Evolutionary conservation across 2,113 vertebrate genomes (phyloP).

Genomic region (Apeltes quadracus): DNA sequence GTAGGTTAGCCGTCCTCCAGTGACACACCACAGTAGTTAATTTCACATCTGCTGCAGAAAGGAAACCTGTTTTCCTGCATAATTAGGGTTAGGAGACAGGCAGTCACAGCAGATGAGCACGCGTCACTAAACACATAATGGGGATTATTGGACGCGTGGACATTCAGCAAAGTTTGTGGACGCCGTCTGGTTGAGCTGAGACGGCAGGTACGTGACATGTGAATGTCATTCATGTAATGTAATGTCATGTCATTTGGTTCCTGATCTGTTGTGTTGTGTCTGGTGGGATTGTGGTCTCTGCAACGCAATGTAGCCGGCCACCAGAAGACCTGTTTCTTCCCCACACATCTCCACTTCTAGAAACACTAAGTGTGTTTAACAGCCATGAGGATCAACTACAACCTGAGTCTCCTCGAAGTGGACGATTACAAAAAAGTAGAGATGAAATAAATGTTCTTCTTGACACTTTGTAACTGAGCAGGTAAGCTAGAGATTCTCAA

Average conservation of each 20-base stretch:
- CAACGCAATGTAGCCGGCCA: not conserved
- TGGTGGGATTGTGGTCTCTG: not conserved
- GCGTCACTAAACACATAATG: conserved; percentile 6
- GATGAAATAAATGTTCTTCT: no score
- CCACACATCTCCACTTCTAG: not conserved
- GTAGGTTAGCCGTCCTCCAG: conserved; percentile 4
- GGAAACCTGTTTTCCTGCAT: not conserved
- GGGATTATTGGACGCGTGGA: conserved; percentile 16
- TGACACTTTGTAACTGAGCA: not conserved
- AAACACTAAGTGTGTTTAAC: not conserved
- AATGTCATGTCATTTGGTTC: no score
- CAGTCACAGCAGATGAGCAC: conserved; percentile 6
- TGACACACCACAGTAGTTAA: conserved; percentile 18
- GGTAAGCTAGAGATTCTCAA: not conserved
- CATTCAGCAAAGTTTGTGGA: not conserved
- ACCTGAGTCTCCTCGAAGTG: not conserved
- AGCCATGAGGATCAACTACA: not conserved
- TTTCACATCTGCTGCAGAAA: conserved; percentile 35
- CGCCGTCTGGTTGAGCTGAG: not conserved
- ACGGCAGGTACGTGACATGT: no score
- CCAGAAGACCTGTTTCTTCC: not conserved
- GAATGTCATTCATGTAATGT: not conserved
- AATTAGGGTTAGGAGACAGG: conserved; percentile 2
- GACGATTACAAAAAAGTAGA: not conserved
- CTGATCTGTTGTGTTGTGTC: not conserved